A percentile compares a stretch with the other conserved stretches of the same genome.
Conservation (phyloP, 1,140 invertebrate genomes). For the Trichomalopsis sarcophagae region DNA sequence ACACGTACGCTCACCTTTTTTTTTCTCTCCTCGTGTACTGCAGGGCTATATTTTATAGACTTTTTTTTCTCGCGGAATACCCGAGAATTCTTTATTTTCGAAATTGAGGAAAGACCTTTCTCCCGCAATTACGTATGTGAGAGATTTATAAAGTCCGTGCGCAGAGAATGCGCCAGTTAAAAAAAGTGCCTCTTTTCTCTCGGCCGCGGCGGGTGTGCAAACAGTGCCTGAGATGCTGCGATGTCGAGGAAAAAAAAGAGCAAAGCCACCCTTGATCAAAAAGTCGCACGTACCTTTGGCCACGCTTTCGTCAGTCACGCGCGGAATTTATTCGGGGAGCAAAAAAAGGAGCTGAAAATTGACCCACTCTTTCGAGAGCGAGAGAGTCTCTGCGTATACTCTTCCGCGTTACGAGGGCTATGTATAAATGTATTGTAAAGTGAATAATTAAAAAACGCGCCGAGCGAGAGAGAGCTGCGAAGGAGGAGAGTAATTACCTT, state of each 20-base stretch:
- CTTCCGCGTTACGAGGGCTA: not conserved
- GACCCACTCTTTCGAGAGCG: conserved; percentile 1
- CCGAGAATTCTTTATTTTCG: not conserved
- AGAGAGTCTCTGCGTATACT: not conserved
- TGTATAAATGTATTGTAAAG: not conserved
- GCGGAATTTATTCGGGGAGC: not conserved
- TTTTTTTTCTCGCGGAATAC: not conserved
- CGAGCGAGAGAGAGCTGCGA: not conserved
- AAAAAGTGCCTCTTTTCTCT: not conserved
- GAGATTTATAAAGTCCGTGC: not conserved
- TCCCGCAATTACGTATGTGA: not conserved
- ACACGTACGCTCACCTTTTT: not conserved
- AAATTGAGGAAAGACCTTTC: not conserved
- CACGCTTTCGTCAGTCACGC: conserved; percentile 1
- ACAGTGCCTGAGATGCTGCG: no score
- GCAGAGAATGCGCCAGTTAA: not conserved
- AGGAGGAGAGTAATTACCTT: conserved; percentile 12
- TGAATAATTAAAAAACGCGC: not conserved
- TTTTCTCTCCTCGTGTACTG: not conserved
- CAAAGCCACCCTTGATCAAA: not conserved
- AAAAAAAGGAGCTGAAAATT: conserved; percentile 5
- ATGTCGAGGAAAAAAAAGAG: not conserved
- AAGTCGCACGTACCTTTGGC: not conserved
- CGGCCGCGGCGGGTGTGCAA: no score
- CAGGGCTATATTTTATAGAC: not conserved